Conservation (phyloP, 2,888 invertebrate species). For the Orchestes rusci region DNA sequence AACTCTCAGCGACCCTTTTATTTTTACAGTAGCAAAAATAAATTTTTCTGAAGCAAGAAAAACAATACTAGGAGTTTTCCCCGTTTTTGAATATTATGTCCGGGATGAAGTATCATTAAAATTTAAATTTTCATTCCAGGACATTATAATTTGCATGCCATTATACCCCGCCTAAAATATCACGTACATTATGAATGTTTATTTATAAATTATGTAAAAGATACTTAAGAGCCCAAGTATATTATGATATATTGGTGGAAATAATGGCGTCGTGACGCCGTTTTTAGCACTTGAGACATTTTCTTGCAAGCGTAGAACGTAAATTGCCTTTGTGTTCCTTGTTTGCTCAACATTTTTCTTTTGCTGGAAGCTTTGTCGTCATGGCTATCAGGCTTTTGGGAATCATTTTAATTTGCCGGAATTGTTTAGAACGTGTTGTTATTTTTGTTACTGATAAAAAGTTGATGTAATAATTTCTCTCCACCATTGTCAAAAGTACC, state of each 20-base stretch:
- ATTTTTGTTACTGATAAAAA: too few species aligned
- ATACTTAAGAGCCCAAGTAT: slow-evolving; percentile 39
- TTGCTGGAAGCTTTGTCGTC: not conserved
- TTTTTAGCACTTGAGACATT: not conserved
- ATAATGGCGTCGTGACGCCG: slow-evolving; percentile 26
- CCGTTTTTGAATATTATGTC: slow-evolving; percentile 18
- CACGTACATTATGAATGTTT: slow-evolving; percentile 46
- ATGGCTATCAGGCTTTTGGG: too few species aligned
- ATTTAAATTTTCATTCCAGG: slow-evolving; percentile 40
- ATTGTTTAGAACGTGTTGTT: too few species aligned
- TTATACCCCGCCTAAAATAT: slow-evolving; percentile 39
- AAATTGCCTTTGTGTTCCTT: too few species aligned
- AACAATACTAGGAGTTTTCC: too few species aligned
- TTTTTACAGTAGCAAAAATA: too few species aligned
- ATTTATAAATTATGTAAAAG: slow-evolving; percentile 46
- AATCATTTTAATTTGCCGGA: too few species aligned
- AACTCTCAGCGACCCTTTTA: too few species aligned
- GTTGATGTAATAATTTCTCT: too few species aligned
- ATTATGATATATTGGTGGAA: slow-evolving; percentile 41
- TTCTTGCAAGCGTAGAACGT: too few species aligned
- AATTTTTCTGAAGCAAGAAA: too few species aligned
- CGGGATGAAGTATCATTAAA: slow-evolving; percentile 37
- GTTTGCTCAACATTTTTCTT: not conserved
- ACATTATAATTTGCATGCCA: slow-evolving; percentile 41
- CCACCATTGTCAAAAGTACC: too few species aligned